These are phyloP conservation scores for Mechanitis mazaeus DNA, from an alignment of 2,888 invertebrate genomes.

Conservation along the genomic window DNA sequence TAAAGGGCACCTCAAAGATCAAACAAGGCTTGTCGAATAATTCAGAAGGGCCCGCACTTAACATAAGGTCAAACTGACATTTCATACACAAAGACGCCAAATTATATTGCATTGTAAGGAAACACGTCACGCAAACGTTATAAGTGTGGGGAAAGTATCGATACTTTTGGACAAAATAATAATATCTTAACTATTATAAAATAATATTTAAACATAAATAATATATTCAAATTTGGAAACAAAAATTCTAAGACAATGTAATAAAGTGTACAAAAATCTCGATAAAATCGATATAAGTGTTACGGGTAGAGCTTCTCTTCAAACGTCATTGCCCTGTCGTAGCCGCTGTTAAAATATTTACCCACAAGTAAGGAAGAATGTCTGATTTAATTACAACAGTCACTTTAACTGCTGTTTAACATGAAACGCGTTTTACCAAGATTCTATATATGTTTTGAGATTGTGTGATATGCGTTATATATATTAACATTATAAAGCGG, in stretches of 20 bases:
- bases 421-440: constrained; percentile 43
- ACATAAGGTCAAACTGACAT: constrained; percentile 76
- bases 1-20: constrained; percentile 68
- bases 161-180: too few species aligned
- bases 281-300: constrained; percentile 13
- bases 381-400: constrained; percentile 62
- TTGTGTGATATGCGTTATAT: constrained; percentile 20
- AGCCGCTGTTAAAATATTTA: constrained; percentile 55
- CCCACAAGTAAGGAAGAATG: constrained; percentile 53
- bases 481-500: neutral
- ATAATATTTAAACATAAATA: too few species aligned
- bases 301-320: constrained; percentile 18
- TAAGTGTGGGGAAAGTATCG: constrained; percentile 26
- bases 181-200: too few species aligned
- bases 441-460: constrained; percentile 26
- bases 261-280: neutral
- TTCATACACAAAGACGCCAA: constrained; percentile 54
- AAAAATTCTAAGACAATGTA: too few species aligned
- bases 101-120: constrained; percentile 44
- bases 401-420: constrained; percentile 54
- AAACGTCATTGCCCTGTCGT: constrained; percentile 51
- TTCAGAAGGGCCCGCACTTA: constrained; percentile 59
- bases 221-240: too few species aligned
- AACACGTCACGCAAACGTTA: constrained; percentile 57
- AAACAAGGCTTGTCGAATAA: constrained; percentile 57